These are phyloP conservation scores for Polypedilum pembai DNA, from an alignment of 1,140 invertebrate genomes.

Conservation along the genomic window DNA sequence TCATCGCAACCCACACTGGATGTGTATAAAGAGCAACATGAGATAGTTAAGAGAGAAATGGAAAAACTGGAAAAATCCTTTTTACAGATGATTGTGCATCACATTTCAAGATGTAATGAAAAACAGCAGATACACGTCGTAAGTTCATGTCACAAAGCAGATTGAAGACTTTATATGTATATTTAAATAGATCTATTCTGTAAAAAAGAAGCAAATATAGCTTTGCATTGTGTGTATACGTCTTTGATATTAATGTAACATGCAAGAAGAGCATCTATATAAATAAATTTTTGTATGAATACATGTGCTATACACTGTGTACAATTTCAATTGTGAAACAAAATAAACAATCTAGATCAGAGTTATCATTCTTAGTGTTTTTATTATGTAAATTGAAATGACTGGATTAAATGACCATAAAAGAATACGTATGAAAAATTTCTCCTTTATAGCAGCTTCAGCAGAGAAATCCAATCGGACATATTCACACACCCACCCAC, in stretches of 20 bases:
- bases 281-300: not conserved
- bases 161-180: too few species aligned
- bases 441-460: not conserved
- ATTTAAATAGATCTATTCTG: too few species aligned
- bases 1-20: not conserved
- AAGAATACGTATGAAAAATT: not conserved
- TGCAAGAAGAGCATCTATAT: not conserved
- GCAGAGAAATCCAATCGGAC: not conserved
- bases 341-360: constrained; percentile 4
- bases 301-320: not conserved
- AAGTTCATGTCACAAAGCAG: too few species aligned
- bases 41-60: not conserved
- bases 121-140: too few species aligned
- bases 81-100: not conserved
- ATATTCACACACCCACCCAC: not conserved
- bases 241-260: too few species aligned
- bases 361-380: not conserved
- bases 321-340: not conserved
- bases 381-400: not conserved
- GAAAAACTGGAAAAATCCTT: not conserved
- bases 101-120: not conserved
- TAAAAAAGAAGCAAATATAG: too few species aligned
- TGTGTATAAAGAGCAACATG: not conserved
- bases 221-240: too few species aligned
- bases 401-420: constrained; percentile 6